Evolutionary conservation across 37 sponge, comb jelly and placozoan species (phyloP), one percentile per base, ranked within the genome.

Genomic region (Haliclona indistincta): DNA sequence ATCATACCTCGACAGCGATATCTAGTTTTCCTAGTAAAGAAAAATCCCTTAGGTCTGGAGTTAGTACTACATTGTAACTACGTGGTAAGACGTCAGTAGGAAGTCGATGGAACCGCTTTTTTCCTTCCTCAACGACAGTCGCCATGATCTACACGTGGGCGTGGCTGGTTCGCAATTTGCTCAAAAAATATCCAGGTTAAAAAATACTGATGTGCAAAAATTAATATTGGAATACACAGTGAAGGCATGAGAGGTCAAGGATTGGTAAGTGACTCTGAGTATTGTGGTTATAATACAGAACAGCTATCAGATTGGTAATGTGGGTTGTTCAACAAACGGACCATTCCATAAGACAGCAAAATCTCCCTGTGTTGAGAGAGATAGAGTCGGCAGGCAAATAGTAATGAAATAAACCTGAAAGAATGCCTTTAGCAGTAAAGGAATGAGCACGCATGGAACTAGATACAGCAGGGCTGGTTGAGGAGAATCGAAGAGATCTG

Each of bases 71-170:
- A 26, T 53, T 71, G 79, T 97, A 97, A 81, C 95, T 85, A 32
- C 54, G 54, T 2, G 98, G 98, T 5, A 89, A 70, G 1, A 97
- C 95, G 37, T 85, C 70, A 2, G 82, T 83, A 0, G 98, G 98
- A 0, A 97, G 84, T 35, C 94, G 89, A 65, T 88, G 56, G 71
- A 97, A 97, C n/a, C 82, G 54, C 52, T 89, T 86, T 80, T 89
- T 93, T 19, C 36, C 63, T n/a, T n/a, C n/a, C n/a, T n/a, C n/a
- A n/a, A n/a, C n/a, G n/a, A n/a, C n/a, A n/a, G n/a, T n/a, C n/a
- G n/a, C n/a, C n/a, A n/a, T n/a, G n/a, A n/a, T n/a, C n/a, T n/a
- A n/a, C n/a, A n/a, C n/a, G n/a, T n/a, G n/a, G n/a, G n/a, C n/a
- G n/a, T n/a, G n/a, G n/a, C n/a, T n/a, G n/a, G n/a, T n/a, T n/a